These are phyloP conservation scores for Drosophila anomalata DNA, from an alignment of 2,888 invertebrate genomes.

Conservation along the genomic window DNA sequence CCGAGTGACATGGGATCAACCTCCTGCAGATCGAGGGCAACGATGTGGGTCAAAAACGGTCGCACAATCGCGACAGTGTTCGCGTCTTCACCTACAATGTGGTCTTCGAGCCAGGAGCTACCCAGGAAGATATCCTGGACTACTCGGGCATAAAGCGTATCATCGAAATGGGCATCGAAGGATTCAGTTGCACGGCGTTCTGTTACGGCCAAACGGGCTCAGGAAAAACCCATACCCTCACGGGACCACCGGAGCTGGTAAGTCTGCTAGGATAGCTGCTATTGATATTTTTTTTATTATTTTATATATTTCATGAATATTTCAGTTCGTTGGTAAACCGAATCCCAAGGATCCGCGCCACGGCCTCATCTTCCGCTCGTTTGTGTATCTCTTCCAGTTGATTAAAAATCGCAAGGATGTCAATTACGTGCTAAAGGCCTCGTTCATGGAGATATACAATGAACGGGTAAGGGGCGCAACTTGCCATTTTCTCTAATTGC, in stretches of 20 bases:
- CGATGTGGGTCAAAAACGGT: constrained; percentile 85
- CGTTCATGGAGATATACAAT: constrained; percentile 98
- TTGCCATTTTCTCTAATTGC: background rate
- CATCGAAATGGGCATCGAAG: constrained; percentile 97
- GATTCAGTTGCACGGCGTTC: constrained; percentile 96
- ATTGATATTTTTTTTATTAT: background rate
- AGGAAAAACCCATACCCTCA: constrained; percentile 97
- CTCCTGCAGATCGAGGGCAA: constrained; percentile 84
- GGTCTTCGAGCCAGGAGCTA: constrained; percentile 95
- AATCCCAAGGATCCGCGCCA: constrained; percentile 90
- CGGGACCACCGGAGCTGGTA: constrained; percentile 94
- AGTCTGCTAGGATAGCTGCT: constrained; percentile 62
- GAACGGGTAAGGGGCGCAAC: constrained; percentile 90
- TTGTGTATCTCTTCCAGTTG: constrained; percentile 93
- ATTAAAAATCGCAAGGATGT: constrained; percentile 90
- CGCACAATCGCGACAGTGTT: constrained; percentile 87
- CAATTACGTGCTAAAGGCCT: constrained; percentile 94
- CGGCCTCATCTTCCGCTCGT: constrained; percentile 95
- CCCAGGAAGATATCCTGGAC: constrained; percentile 92
- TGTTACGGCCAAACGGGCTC: constrained; percentile 99
- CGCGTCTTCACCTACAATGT: constrained; percentile 97
- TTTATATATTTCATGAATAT: background rate
- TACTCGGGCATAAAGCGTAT: constrained; percentile 95
- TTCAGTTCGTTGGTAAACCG: constrained; percentile 87
- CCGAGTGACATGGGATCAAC: background rate